phyloP scores from a whole-genome alignment of 2,797 vertebrate genomes.

The Bufotes viridis region DNA sequence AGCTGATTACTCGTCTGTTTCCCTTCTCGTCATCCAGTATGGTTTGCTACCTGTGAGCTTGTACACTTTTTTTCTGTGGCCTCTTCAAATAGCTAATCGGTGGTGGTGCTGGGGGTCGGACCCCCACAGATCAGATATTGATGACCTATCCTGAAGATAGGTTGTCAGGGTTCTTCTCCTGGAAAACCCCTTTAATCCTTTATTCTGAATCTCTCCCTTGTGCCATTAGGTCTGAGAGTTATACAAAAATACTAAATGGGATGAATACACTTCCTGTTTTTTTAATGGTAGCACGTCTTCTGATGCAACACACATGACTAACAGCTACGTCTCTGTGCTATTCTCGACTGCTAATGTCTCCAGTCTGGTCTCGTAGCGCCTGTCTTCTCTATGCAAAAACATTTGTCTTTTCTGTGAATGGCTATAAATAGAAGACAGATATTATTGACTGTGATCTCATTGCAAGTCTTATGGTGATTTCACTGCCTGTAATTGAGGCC shows the following conservation, averaged over 20 bases:
- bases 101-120: too few relatives aligned
- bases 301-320: constrained; percentile 34
- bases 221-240: neutral
- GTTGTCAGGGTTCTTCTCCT: too few relatives aligned
- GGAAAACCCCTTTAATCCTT: too few relatives aligned
- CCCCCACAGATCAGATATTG: too few relatives aligned
- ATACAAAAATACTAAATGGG: neutral
- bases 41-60: too few relatives aligned
- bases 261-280: neutral
- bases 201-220: neutral
- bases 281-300: neutral
- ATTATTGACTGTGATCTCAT: constrained; percentile 36
- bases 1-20: too few relatives aligned
- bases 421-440: constrained; percentile 43
- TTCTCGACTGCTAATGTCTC: constrained; percentile 8
- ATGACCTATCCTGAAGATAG: too few relatives aligned
- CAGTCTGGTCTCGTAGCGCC: neutral
- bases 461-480: constrained; percentile 32
- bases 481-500: constrained; percentile 42
- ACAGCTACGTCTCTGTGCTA: constrained; percentile 4
- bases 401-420: constrained; percentile 40
- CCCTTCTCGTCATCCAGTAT: too few relatives aligned
- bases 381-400: constrained; percentile 35
- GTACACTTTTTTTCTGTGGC: too few relatives aligned
- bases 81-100: too few relatives aligned